These are phyloP conservation scores for Thomomys bottae DNA, from an alignment of 2,113 vertebrate species.

Conservation along the genomic window DNA sequence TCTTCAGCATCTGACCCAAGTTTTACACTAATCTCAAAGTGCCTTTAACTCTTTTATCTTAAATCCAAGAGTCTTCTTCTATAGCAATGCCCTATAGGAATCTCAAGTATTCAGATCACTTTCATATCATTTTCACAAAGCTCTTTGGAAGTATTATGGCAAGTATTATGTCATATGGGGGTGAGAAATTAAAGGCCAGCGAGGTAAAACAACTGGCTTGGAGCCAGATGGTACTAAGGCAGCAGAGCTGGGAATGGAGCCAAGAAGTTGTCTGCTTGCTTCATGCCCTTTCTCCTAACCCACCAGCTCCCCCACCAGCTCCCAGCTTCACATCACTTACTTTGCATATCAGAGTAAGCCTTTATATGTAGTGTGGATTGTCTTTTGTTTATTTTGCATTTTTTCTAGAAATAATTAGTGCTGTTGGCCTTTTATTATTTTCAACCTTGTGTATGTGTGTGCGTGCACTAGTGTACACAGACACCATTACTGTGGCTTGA, in stretches of 20 bases:
- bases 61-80: neutral
- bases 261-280: neutral
- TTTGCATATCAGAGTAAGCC: neutral
- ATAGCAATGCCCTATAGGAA: neutral
- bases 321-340: neutral
- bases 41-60: neutral
- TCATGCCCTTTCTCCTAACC: neutral
- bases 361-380: neutral
- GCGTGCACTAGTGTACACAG: too few relatives aligned
- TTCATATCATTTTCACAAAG: slow-evolving; percentile 1
- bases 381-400: neutral
- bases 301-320: neutral
- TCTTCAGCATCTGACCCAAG: slow-evolving; percentile 22
- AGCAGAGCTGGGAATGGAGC: neutral
- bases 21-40: slow-evolving; percentile 11
- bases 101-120: neutral
- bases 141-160: neutral
- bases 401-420: neutral
- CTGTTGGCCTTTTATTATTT: neutral
- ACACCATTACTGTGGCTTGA: too few relatives aligned
- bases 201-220: neutral
- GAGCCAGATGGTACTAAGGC: neutral
- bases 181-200: neutral
- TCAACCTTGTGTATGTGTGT: neutral
- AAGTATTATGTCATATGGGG: neutral